Evolutionary conservation across 1,140 invertebrate species (phyloP), one percentile per base, ranked within the genome.

Genomic region (Platyura marginata): DNA sequence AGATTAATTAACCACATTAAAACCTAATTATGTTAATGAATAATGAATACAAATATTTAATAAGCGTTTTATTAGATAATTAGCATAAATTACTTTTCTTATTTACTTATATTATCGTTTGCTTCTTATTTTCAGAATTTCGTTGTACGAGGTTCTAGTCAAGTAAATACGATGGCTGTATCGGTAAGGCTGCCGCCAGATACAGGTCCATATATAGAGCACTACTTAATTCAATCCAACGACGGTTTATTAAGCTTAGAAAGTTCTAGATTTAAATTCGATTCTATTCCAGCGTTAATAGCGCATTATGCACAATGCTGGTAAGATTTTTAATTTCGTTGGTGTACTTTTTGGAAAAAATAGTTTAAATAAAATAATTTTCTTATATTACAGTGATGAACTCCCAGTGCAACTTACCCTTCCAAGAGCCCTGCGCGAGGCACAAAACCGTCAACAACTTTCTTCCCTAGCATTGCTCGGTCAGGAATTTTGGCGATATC

Each of bases 401-500:
- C 66, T 97, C 47, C 90, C 90, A 32, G 86, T 92, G 37, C 82
- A 85, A 64, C 71, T 97, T 44, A 79, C 75, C 47, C 64, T 96
- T 51, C 90, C 91, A 19, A 74, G 75, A 46, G 74, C 81, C 11
- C 73, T 92, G 49, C 71, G 81, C 23, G 80, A 88, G 46, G 88
- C 88, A 4, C 83, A 80, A 54, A 88, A 85, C 53, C 74, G 87
- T 35, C 82, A 91, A 53, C 87, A 92, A 57, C 71, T 96, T 6
- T 81, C 83, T 19, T 91, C 88, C 0, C 65, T 94, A 23, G 88
- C 91, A 6, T 68, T 93, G 39, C 63, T 96, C 21, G 91, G 91
- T 29, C 90, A 95, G 72, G 85, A 88, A 65, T 88, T 88, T 64
- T 92, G 88, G 88, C 74, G 84, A 44, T 90, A 89, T 57, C 79